These are phyloP conservation scores for Florisuga fusca DNA, from an alignment of 2,797 vertebrate genomes.

Conservation along the genomic window DNA sequence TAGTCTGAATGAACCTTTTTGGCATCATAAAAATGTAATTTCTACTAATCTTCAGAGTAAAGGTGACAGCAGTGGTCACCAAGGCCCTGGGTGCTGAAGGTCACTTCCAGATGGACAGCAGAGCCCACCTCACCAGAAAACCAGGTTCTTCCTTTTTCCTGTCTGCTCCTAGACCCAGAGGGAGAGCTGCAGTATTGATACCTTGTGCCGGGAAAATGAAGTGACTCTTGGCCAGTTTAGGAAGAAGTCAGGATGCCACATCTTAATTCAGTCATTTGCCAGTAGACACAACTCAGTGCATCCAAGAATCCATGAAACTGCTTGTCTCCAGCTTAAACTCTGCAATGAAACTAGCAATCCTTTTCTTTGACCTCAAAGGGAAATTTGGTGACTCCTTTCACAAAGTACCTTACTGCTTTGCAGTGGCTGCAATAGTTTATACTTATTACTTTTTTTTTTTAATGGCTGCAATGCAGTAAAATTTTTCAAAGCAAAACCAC, in stretches of 20 bases:
- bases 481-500: not conserved
- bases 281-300: not conserved
- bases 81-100: not conserved
- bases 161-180: not conserved
- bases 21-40: not conserved
- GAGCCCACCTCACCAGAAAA: not conserved
- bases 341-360: accelerated
- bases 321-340: not conserved
- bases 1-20: not conserved
- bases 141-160: accelerated
- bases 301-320: not conserved
- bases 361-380: not conserved
- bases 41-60: not conserved
- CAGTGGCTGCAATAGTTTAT: not conserved
- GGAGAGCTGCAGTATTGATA: not conserved
- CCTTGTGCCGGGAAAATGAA: not conserved
- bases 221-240: accelerated
- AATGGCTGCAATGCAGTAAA: not conserved
- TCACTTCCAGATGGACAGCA: not conserved
- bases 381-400: not conserved
- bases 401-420: not conserved
- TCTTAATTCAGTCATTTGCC: not conserved
- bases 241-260: not conserved
- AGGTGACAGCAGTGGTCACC: not conserved
- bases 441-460: not conserved